Base-by-base conservation (phyloP, 2,888 invertebrate genomes). In the Athalia rosae region DNA sequence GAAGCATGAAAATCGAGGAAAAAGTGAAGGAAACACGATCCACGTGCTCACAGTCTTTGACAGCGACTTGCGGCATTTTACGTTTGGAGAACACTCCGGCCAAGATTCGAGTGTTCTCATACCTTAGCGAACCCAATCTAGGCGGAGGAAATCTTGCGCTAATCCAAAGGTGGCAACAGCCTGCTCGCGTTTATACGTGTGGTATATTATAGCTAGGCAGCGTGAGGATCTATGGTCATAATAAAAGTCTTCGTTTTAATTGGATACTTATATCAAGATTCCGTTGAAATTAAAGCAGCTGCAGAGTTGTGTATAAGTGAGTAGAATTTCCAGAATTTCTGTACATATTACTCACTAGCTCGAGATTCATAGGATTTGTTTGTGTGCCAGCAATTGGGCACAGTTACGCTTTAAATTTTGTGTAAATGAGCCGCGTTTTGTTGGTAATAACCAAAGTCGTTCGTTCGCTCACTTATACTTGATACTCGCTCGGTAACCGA, bases 401-500 rank as follows among this genome's bases (percentile, higher is more conserved):
- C 56, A 45, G 71, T 43, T 71, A 71, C 56, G 71, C 56, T 71
- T 13, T 45, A 71, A 71, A 71, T 71, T 53, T 53, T 45, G 15
- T 56, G 71, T 58, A 43, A 45, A 15, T 71, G 45, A 45, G 58
- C 43, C 71, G 58, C 56, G 43, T 71, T 45, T 58, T 7, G 43
- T 58, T 43, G n/a, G 58, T 58, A 58, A 9, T 53, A n/a, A 53
- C n/a, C 28, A 28, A 28, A 71, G 58, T 71, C 71, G 9, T 13
- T 28, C 28, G 28, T 28, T 28, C 28, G 28, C 28, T 28, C 28
- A 28, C 28, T 28, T 28, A 28, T 28, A 28, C 28, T 28, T 28
- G 28, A 28, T 28, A 28, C 28, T 28, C 28, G 28, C 28, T 28
- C 13, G n/a, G 56, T 58, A 45, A 43, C 58, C 58, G 56, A 15